Conservation (phyloP, 2,797 vertebrate genomes). For the Centroberyx gerrardi region DNA sequence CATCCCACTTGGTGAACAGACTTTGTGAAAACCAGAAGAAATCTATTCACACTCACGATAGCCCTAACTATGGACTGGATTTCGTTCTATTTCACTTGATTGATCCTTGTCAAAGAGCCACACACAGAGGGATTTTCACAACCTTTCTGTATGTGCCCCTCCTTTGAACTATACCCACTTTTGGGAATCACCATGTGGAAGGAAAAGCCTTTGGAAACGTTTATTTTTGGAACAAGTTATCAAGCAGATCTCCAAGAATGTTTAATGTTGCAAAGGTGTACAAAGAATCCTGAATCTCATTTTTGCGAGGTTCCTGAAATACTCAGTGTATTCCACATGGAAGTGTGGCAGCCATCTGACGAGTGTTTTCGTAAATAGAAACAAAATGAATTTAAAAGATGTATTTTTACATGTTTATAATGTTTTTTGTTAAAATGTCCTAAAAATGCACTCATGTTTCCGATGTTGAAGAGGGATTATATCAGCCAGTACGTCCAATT, state of each 20-base stretch:
- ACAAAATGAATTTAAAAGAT: constrained; percentile 55
- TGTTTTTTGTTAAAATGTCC: constrained; percentile 69
- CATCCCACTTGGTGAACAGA: constrained; percentile 90
- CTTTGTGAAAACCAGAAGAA: background rate
- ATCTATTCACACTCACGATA: background rate
- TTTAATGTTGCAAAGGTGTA: constrained; percentile 3
- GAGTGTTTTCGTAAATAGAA: constrained; percentile 72
- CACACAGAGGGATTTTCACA: background rate
- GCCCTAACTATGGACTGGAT: background rate
- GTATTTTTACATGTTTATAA: constrained; percentile 81
- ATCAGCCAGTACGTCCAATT: constrained; percentile 33
- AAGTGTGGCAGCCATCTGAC: constrained; percentile 9
- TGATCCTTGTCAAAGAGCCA: constrained; percentile 12
- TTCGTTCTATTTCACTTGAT: background rate
- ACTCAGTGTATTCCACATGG: background rate
- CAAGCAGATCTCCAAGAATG: constrained; percentile 15
- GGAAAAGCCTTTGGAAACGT: background rate
- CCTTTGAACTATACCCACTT: constrained; percentile 8
- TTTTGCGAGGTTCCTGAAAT: constrained; percentile 27
- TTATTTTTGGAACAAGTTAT: constrained; percentile 16
- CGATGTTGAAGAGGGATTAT: constrained; percentile 23
- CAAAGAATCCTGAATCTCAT: constrained; percentile 6
- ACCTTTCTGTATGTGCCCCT: background rate
- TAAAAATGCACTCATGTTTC: constrained; percentile 45
- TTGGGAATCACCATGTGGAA: background rate